Base-by-base conservation (phyloP, 1,140 invertebrate genomes). In the Caenorhabditis briggsae region DNA sequence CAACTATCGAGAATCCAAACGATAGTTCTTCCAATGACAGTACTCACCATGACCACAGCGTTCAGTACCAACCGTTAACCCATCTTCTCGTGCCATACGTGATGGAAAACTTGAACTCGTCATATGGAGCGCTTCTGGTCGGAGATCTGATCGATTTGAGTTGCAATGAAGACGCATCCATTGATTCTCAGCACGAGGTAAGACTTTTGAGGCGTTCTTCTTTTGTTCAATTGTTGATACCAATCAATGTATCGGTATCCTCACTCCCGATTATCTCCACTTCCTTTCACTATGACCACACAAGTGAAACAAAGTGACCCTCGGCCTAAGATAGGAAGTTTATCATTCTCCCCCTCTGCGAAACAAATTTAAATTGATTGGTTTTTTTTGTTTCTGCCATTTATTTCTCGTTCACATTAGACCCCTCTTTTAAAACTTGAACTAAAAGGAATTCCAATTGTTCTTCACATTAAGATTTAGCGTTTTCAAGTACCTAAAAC, bases 101-200 rank as follows among this genome's bases (percentile, higher is more conserved):
- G 2, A 70, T 85, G 50, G 23, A 55, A 25, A 18, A 9, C 16
- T 14, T 78, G 20, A 78, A 78, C 20, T 78, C 70, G 1, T 78
- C 70, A 0, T 78, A 78, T 23, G 61, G 48, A 33, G 65, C 46
- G 1, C 61, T 85, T 43, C 61, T 85, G 1, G 78, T 56, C 41
- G 84, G 84, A 33, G 84, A 85, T 18, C n/a, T 85, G 48, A 85
- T 85, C 9, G 84, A 85, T 58, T 74, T 85, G 25, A 65, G 65
- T 23, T 48, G 46, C 23, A 12, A n/a, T 8, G 70, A 78, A 5
- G 46, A 78, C 14, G 23, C 46, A 11, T 78, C 65, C 8, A 56
- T 74, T 25, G 25, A 16, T 18, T 53, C 50, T 7, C 61, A 74
- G 43, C 46, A 70, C n/a, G 50, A 85, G 83, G 59, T 50, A 48